phyloP scores from a whole-genome alignment of 2,113 vertebrate genomes.

The Xenopus laevis region DNA sequence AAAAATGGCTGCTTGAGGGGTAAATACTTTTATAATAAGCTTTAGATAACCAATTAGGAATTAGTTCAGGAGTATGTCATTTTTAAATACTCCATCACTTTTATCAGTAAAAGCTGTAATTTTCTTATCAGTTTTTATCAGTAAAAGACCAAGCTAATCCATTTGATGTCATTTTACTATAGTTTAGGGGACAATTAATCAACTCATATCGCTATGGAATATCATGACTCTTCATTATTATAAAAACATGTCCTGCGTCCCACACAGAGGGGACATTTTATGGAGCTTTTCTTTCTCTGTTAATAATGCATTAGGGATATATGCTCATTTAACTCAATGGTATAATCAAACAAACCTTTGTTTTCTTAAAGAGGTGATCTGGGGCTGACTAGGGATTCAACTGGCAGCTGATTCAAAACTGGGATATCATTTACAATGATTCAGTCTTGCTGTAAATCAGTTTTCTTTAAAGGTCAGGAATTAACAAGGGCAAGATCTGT shows the following conservation, averaged over 20 bases:
- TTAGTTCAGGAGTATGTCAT: too few relatives aligned
- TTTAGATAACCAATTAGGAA: too few relatives aligned
- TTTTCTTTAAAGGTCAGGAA: slow-evolving; percentile 49
- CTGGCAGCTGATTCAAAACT: slow-evolving; percentile 45
- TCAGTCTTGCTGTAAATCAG: slow-evolving; percentile 45
- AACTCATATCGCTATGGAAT: background rate
- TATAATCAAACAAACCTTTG: slow-evolving; percentile 29
- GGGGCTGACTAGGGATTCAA: slow-evolving; percentile 40
- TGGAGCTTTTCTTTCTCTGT: background rate
- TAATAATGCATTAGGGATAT: slow-evolving; percentile 3
- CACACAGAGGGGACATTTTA: background rate
- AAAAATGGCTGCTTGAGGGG: too few relatives aligned
- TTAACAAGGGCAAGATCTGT: slow-evolving; percentile 32
- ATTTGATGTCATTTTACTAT: background rate
- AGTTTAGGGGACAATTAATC: background rate
- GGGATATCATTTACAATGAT: slow-evolving; percentile 50
- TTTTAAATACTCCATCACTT: too few relatives aligned
- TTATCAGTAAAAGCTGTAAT: too few relatives aligned
- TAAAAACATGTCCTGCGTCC: background rate
- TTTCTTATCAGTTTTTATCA: too few relatives aligned
- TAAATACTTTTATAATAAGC: too few relatives aligned
- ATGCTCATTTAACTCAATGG: slow-evolving; percentile 22
- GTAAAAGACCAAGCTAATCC: background rate
- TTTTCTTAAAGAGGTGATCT: slow-evolving; percentile 44
- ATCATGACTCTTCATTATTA: background rate